Base-by-base conservation (phyloP, 2,113 vertebrate species). In the Rutilus rutilus region DNA sequence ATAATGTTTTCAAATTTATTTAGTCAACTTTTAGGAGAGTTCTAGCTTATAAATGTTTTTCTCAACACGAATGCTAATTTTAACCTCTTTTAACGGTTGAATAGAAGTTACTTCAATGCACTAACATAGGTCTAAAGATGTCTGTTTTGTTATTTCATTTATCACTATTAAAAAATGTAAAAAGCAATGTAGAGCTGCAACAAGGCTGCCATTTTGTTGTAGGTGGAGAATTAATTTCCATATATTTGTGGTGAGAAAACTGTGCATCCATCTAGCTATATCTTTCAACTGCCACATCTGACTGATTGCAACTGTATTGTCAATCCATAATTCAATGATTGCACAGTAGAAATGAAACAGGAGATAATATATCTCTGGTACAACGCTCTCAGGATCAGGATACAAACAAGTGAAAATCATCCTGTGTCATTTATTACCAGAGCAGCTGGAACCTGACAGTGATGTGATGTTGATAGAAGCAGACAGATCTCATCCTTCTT, bases 381-480 rank as follows among this genome's bases (percentile, higher is more conserved):
- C 4, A 14, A 17, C n/a, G 10, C 65, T 81, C 33, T 62, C n/a
- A 5, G 25, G n/a, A 81, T 81, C 79, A 81, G 60, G 42, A 50
- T 50, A 50, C 65, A 47, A 47, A 42, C 57, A 36, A 21, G 60
- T 42, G 50, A 54, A 45, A 59, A 54, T 78, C 59, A 45, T 59
- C 62, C 50, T 27, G 25, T 52, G 23, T 59, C 77, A 73, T 76
- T 25, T 64, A 75, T 77, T 65, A 52, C 57, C 23, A 69, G 71
- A 78, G 73, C 84, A 88, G 79, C 84, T 23, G 65, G 60, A 54
- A 79, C 10, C 54, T 80, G 74, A 79, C 74, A 74, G 74, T 54
- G 15, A 57, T 80, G 74, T 83, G 65, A 83, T 75, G 79, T 59
- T 88, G 87, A 88, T 85, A 77, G 21, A 77, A 83, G 73, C 64